Evolutionary conservation across 2,113 vertebrate species (phyloP), one percentile per base, ranked within the genome.

Genomic region (Colius striatus): DNA sequence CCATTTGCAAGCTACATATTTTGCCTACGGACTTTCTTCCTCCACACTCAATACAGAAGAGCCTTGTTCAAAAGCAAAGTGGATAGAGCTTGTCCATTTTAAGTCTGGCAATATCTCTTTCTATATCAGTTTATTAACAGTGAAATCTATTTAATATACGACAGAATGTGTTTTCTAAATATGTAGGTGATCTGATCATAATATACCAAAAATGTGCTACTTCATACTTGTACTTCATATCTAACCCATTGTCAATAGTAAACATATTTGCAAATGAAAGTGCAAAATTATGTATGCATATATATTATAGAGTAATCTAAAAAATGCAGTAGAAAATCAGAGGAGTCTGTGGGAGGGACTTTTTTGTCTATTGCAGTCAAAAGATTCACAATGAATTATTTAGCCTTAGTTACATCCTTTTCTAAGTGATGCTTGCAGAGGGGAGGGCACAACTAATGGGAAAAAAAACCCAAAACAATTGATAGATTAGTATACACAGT

Each of bases 341-440:
- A 48, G 17, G 32, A 5, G 2, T 65, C 34, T 55, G 13, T 65
- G 45, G 5, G 17, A 80, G 62, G 21, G n/a, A 72, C 2, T 16
- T 47, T 67, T 58, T 43, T 51, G 26, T 50, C 26, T 63, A 4
- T 13, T 75, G 8, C 11, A 48, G 22, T 27, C 50, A 58, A 34
- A 51, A 75, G 18, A 21, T 6, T 29, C 21, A 26, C 0, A 8
- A 55, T 18, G 23, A 65, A 72, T 0, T 0, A 13, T 67, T 41
- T 53, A 43, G 4, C 58, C 30, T 8, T 16, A 36, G 4, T 36
- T n/a, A n/a, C 55, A 23, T 26, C 38, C 10, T 77, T 63, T 78
- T 67, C 53, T 54, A 25, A 57, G 11, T 16, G 29, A 38, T 27
- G 23, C 4, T 43, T 47, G 11, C 53, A 83, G n/a, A n/a, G 9